These are phyloP conservation scores for Channa argus DNA, from an alignment of 2,113 vertebrate species.

Conservation along the genomic window DNA sequence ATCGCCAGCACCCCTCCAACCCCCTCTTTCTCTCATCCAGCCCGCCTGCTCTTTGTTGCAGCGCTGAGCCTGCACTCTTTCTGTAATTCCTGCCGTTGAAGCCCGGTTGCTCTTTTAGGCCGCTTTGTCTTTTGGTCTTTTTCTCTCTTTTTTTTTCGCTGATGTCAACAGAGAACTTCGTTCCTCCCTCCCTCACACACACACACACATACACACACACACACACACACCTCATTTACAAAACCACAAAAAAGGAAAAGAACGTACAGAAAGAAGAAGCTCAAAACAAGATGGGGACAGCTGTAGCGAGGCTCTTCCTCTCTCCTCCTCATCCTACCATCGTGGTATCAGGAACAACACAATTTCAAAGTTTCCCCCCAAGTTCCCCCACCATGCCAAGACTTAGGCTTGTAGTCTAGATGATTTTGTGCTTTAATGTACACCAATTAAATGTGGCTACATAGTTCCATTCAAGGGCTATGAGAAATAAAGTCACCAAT, in stretches of 20 bases:
- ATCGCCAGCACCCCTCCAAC: slow-evolving; percentile 40
- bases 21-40: slow-evolving; percentile 56
- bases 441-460: slow-evolving; percentile 73
- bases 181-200: slow-evolving; percentile 58
- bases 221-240: slow-evolving; percentile 78
- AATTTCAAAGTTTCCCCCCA: slow-evolving; percentile 71
- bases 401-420: slow-evolving; percentile 29
- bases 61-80: slow-evolving; percentile 80
- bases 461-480: slow-evolving; percentile 38
- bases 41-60: slow-evolving; percentile 74
- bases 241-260: slow-evolving; percentile 77
- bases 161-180: slow-evolving; percentile 82
- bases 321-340: slow-evolving; percentile 50
- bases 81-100: slow-evolving; percentile 62
- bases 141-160: slow-evolving; percentile 72
- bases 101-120: slow-evolving; percentile 77
- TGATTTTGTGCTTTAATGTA: slow-evolving; percentile 62
- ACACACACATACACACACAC: slow-evolving; percentile 62
- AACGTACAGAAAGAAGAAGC: slow-evolving; percentile 55
- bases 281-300: slow-evolving; percentile 75
- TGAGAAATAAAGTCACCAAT: slow-evolving; percentile 47
- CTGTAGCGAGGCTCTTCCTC: slow-evolving; percentile 50
- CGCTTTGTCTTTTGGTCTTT: slow-evolving; percentile 69
- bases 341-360: slow-evolving; percentile 70
- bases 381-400: slow-evolving; percentile 51